phyloP scores from a whole-genome alignment of 2,888 invertebrate species.

The Rotaria magnacalcarata region DNA sequence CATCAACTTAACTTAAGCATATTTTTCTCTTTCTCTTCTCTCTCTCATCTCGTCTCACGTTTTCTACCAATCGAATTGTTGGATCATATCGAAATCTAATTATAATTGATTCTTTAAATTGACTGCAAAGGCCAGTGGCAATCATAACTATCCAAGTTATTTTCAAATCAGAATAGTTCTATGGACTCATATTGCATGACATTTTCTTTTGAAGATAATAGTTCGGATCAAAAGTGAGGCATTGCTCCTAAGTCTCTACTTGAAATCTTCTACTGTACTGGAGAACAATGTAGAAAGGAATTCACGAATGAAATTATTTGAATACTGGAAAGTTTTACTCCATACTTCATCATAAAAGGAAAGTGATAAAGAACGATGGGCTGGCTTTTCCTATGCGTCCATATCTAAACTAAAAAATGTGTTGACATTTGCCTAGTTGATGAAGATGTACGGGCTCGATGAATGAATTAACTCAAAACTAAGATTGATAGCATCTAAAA shows the following conservation, averaged over 20 bases:
- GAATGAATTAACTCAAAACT: neutral
- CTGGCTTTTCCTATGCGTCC: neutral
- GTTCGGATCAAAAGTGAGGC: too few species aligned
- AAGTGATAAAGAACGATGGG: neutral
- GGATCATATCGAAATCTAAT: conserved; percentile 36
- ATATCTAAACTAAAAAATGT: neutral
- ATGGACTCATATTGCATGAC: too few species aligned
- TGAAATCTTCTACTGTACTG: too few species aligned
- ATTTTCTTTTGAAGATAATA: too few species aligned
- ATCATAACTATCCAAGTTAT: too few species aligned
- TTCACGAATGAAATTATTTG: too few species aligned
- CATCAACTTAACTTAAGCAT: neutral
- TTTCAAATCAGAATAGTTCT: too few species aligned
- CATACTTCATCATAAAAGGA: too few species aligned
- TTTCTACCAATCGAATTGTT: conserved; percentile 10
- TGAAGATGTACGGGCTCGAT: neutral
- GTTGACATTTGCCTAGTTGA: neutral
- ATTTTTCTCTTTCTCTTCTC: neutral
- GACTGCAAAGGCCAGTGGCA: too few species aligned
- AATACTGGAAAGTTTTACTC: too few species aligned
- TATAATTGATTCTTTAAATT: neutral
- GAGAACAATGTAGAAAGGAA: too few species aligned
- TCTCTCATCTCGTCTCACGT: neutral
- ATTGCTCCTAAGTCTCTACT: too few species aligned
- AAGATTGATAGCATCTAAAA: neutral